phyloP scores from a whole-genome alignment of 2,113 vertebrate species.

The Dipodomys stephensi region DNA sequence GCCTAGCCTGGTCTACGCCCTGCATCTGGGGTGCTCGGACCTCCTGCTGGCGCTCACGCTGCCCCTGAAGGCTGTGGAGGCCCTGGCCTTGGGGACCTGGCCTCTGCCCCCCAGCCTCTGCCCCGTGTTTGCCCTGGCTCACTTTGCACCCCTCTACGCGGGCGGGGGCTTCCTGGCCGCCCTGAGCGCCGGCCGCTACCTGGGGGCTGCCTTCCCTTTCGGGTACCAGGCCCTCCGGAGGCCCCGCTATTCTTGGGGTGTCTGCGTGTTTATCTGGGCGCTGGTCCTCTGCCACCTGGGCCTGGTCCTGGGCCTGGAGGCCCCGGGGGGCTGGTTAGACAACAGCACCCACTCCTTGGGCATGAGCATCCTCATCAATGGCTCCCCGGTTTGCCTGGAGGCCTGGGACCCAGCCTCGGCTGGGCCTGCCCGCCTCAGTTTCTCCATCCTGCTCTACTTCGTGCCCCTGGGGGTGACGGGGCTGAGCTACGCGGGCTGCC shows the following conservation, averaged over 20 bases:
- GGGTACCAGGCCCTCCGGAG: slow-evolving; percentile 76
- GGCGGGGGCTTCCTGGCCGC: slow-evolving; percentile 66
- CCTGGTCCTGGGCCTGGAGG: slow-evolving; percentile 71
- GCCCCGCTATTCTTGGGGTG: slow-evolving; percentile 72
- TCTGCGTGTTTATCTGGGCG: slow-evolving; percentile 77
- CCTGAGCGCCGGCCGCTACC: slow-evolving; percentile 74
- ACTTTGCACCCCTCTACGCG: slow-evolving; percentile 58
- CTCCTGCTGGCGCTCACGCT: slow-evolving; percentile 72
- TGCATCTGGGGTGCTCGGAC: slow-evolving; percentile 76
- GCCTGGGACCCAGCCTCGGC: slow-evolving; percentile 70
- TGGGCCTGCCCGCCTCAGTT: slow-evolving; percentile 65
- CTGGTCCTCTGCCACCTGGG: slow-evolving; percentile 77
- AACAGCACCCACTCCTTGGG: slow-evolving; percentile 70
- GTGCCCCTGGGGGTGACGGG: slow-evolving; percentile 65
- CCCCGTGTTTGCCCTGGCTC: slow-evolving; percentile 50
- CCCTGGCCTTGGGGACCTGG: slow-evolving; percentile 73
- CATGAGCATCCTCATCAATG: neutral
- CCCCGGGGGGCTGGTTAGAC: slow-evolving; percentile 39
- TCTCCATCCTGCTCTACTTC: slow-evolving; percentile 75
- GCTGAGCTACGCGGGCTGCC: slow-evolving; percentile 77
- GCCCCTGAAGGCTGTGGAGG: slow-evolving; percentile 72
- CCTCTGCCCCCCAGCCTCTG: slow-evolving; percentile 45
- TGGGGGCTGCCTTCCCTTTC: slow-evolving; percentile 77
- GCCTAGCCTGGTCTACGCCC: slow-evolving; percentile 75
- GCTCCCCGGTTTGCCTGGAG: slow-evolving; percentile 75